These are phyloP conservation scores for Falco punctatus DNA, from an alignment of 2,113 vertebrate genomes.

Conservation along the genomic window DNA sequence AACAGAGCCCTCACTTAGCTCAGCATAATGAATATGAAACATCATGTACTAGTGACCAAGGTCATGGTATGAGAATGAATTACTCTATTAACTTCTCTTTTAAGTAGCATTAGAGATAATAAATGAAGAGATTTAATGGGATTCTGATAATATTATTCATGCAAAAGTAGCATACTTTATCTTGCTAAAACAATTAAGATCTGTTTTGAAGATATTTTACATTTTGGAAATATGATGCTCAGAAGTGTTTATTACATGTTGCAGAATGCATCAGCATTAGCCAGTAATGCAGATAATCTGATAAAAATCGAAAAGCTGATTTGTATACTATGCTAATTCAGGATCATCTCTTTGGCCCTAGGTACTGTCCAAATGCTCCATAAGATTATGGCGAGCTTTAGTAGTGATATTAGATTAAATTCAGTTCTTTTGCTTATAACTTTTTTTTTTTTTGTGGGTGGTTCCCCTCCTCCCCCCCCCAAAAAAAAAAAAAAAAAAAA, in stretches of 20 bases:
- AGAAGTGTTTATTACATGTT: conserved; percentile 55
- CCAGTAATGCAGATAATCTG: conserved; percentile 87
- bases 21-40: conserved; percentile 94
- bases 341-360: conserved; percentile 81
- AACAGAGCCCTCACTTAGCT: conserved; percentile 86
- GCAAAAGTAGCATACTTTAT: conserved; percentile 73
- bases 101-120: conserved; percentile 92
- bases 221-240: conserved; percentile 65
- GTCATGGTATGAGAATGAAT: conserved; percentile 91
- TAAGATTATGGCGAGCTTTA: conserved; percentile 80
- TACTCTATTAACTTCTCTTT: conserved; percentile 94
- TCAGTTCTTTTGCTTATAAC: conserved; percentile 87
- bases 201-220: conserved; percentile 60
- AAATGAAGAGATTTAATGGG: conserved; percentile 83
- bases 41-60: conserved; percentile 91
- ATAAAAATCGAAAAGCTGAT: conserved; percentile 84
- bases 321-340: conserved; percentile 85
- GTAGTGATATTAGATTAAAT: conserved; percentile 90
- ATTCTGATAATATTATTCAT: conserved; percentile 81
- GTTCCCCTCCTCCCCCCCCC: too few species aligned
- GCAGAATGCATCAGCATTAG: conserved; percentile 72
- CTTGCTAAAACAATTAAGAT: conserved; percentile 78
- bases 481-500: too few species aligned
- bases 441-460: conserved; percentile 35
- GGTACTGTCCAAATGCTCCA: conserved; percentile 72